These are phyloP conservation scores for Ditula angustiorana DNA, from an alignment of 2,888 invertebrate species.

Conservation along the genomic window DNA sequence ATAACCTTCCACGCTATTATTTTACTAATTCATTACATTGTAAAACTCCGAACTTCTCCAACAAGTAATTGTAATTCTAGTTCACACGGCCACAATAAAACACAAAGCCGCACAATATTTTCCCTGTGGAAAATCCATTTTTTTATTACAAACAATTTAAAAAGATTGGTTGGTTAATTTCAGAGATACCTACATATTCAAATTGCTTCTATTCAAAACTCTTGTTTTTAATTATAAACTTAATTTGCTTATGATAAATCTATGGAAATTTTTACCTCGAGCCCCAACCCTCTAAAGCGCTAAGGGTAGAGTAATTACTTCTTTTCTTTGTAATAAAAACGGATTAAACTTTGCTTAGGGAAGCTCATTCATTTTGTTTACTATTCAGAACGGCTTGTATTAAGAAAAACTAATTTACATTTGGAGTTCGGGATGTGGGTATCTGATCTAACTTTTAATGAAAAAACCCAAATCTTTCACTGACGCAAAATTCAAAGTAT, in stretches of 20 bases:
- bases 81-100: neutral
- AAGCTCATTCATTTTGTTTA: constrained; percentile 83
- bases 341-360: constrained; percentile 86
- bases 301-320: constrained; percentile 85
- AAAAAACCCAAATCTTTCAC: constrained; percentile 52
- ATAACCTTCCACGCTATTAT: constrained; percentile 8
- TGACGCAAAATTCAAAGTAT: neutral
- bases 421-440: constrained; percentile 65
- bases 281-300: constrained; percentile 80
- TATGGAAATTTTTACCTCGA: constrained; percentile 85
- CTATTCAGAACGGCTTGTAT: constrained; percentile 81
- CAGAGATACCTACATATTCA: constrained; percentile 78
- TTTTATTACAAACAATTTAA: constrained; percentile 17
- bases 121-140: neutral
- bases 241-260: constrained; percentile 86
- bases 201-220: constrained; percentile 84
- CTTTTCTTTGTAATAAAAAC: constrained; percentile 86
- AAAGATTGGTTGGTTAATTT: constrained; percentile 32
- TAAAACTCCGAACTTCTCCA: neutral
- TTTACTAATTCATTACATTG: constrained; percentile 3
- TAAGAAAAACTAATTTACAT: constrained; percentile 80
- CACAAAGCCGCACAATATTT: neutral
- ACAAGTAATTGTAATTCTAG: neutral
- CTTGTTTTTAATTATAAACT: constrained; percentile 86
- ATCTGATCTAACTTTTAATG: constrained; percentile 72